phyloP scores from a whole-genome alignment of 2,797 vertebrate species.

The Calcarius lapponicus region DNA sequence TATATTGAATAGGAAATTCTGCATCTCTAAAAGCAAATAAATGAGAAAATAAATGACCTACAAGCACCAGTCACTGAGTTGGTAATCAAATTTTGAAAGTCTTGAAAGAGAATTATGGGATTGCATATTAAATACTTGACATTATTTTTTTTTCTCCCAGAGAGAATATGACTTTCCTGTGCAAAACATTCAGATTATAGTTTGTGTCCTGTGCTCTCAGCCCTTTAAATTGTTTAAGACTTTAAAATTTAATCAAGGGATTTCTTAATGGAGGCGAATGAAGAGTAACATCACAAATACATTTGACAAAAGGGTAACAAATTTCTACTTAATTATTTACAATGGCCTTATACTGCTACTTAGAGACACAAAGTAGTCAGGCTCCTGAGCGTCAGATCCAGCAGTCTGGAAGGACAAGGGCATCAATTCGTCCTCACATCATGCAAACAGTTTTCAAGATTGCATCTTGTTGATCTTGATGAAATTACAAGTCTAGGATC shows the following conservation, averaged over 20 bases:
- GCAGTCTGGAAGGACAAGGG: constrained; percentile 80
- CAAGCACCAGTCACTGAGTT: constrained; percentile 41
- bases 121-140: constrained; percentile 76
- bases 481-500: constrained; percentile 79
- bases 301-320: constrained; percentile 87
- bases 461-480: constrained; percentile 83
- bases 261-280: constrained; percentile 83
- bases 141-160: constrained; percentile 78
- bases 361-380: constrained; percentile 77
- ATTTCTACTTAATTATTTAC: constrained; percentile 89
- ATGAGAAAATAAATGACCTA: constrained; percentile 72
- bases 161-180: constrained; percentile 82
- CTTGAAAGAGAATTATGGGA: constrained; percentile 69
- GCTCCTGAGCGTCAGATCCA: constrained; percentile 67
- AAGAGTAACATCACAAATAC: constrained; percentile 84
- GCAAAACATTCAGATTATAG: constrained; percentile 75
- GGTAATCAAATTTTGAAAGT: constrained; percentile 74
- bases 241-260: constrained; percentile 89
- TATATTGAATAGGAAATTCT: constrained; percentile 50
- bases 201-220: constrained; percentile 77
- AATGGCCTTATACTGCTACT: constrained; percentile 76
- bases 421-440: constrained; percentile 80
- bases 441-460: constrained; percentile 79
- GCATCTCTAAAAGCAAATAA: constrained; percentile 50
- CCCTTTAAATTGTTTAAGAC: constrained; percentile 84